Percentiles rank a stretch among this genome's conserved stretches.
Evolutionary conservation across 2,113 vertebrate species (phyloP).

Genomic region (Coreoperca whiteheadi): DNA sequence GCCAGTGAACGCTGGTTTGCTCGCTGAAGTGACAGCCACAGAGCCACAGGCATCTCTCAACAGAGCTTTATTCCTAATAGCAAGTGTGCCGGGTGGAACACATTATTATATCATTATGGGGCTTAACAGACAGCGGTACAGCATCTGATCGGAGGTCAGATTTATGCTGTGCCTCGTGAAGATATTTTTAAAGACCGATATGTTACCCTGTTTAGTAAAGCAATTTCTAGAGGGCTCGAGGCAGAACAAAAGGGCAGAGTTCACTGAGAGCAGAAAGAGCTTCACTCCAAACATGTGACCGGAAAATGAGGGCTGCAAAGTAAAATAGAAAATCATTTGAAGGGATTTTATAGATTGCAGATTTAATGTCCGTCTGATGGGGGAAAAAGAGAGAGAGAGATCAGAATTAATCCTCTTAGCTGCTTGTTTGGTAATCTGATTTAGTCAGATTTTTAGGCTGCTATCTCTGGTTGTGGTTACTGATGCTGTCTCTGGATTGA

Average conservation of each 20-base stretch:
- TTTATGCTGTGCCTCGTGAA: constrained; percentile 37
- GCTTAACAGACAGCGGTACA: constrained; percentile 44
- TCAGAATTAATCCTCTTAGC: constrained; percentile 81
- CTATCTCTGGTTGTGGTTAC: constrained; percentile 76
- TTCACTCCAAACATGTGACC: constrained; percentile 52
- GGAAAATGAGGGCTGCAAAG: constrained; percentile 55
- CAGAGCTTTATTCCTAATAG: constrained; percentile 49
- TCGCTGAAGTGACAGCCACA: constrained; percentile 48
- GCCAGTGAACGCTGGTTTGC: constrained; percentile 25
- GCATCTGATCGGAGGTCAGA: constrained; percentile 60
- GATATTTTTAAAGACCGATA: constrained; percentile 68
- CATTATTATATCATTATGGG: constrained; percentile 55
- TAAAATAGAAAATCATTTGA: constrained; percentile 75
- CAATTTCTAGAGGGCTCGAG: constrained; percentile 66
- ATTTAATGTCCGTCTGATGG: constrained; percentile 77
- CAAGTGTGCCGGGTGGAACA: constrained; percentile 29
- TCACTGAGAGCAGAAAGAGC: constrained; percentile 59
- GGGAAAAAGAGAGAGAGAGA: constrained; percentile 52
- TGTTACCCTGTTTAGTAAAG: constrained; percentile 66
- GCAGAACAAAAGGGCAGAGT: constrained; percentile 73
- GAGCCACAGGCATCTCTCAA: constrained; percentile 40
- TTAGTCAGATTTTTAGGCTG: constrained; percentile 78
- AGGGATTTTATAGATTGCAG: constrained; percentile 80
- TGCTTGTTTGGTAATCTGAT: constrained; percentile 84
- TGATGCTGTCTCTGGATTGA: constrained; percentile 75